These are phyloP conservation scores for Furnarius figulus DNA, from an alignment of 2,113 vertebrate genomes.

Conservation along the genomic window DNA sequence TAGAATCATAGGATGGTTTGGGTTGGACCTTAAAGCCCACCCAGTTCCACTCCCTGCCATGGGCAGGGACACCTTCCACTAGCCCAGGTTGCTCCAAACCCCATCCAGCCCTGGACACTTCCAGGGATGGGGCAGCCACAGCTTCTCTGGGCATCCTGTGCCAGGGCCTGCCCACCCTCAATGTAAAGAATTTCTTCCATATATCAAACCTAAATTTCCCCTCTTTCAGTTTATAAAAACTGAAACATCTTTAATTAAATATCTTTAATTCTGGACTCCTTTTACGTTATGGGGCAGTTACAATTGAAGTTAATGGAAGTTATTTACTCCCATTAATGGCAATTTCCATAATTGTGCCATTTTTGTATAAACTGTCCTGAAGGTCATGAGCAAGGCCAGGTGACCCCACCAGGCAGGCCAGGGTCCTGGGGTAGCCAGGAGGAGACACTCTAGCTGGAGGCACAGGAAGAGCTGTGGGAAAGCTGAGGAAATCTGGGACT, in stretches of 20 bases:
- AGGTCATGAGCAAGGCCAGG: background rate
- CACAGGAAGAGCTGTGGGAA: background rate
- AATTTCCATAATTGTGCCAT: conserved; percentile 24
- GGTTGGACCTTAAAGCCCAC: background rate
- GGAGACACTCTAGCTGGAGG: background rate
- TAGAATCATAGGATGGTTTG: background rate
- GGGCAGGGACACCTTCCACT: background rate
- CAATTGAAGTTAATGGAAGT: conserved; percentile 9
- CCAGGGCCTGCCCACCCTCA: background rate
- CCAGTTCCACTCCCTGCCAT: accelerated
- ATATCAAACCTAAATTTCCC: background rate
- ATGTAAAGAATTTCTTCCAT: background rate
- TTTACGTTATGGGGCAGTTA: conserved; percentile 13
- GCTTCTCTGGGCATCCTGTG: background rate
- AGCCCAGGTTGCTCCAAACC: background rate
- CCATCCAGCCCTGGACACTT: background rate
- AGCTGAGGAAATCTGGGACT: background rate
- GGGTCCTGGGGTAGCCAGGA: background rate
- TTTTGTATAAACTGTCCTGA: background rate
- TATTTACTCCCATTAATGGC: conserved; percentile 58
- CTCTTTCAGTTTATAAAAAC: background rate
- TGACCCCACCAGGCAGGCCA: background rate
- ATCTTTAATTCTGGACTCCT: conserved; percentile 46
- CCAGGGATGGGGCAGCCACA: background rate
- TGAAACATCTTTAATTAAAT: background rate